These are phyloP conservation scores for Volucella bombylans DNA, from an alignment of 2,888 invertebrate genomes.

Conservation along the genomic window DNA sequence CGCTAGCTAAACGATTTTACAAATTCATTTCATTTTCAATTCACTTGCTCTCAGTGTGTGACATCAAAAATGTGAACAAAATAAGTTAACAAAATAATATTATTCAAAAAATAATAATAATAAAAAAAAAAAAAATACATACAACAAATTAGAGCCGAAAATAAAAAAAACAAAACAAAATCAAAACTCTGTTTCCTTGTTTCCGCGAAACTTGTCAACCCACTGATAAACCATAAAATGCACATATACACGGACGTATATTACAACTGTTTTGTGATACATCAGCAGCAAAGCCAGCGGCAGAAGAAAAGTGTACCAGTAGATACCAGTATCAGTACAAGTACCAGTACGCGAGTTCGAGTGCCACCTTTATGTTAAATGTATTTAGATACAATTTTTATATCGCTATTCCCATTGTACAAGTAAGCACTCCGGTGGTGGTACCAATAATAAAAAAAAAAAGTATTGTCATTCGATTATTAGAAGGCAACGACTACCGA, in stretches of 20 bases:
- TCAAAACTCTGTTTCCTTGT: slow-evolving; percentile 49
- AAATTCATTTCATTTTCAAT: slow-evolving; percentile 9
- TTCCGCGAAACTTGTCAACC: slow-evolving; percentile 64
- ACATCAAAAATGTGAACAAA: slow-evolving; percentile 30
- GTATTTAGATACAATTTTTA: slow-evolving; percentile 66
- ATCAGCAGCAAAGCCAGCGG: slow-evolving; percentile 12
- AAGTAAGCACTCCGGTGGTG: slow-evolving; percentile 67
- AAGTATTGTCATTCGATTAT: slow-evolving; percentile 63
- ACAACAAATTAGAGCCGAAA: too few relatives aligned
- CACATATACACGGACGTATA: slow-evolving; percentile 60
- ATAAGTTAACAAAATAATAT: not conserved
- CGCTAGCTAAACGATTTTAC: slow-evolving; percentile 2
- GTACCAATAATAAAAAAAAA: slow-evolving; percentile 63
- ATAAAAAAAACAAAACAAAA: slow-evolving; percentile 13
- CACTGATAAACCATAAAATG: slow-evolving; percentile 34
- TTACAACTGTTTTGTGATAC: slow-evolving; percentile 36
- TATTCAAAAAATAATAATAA: too few relatives aligned
- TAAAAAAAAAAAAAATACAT: slow-evolving; percentile 18
- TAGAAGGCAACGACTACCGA: slow-evolving; percentile 56
- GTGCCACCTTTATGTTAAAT: slow-evolving; percentile 47
- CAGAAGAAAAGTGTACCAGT: slow-evolving; percentile 22
- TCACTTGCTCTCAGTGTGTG: slow-evolving; percentile 10
- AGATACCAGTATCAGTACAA: too few relatives aligned
- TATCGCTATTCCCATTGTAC: slow-evolving; percentile 53
- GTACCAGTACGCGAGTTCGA: too few relatives aligned